phyloP scores from a whole-genome alignment of 2,113 vertebrate species.

The Myodes glareolus region DNA sequence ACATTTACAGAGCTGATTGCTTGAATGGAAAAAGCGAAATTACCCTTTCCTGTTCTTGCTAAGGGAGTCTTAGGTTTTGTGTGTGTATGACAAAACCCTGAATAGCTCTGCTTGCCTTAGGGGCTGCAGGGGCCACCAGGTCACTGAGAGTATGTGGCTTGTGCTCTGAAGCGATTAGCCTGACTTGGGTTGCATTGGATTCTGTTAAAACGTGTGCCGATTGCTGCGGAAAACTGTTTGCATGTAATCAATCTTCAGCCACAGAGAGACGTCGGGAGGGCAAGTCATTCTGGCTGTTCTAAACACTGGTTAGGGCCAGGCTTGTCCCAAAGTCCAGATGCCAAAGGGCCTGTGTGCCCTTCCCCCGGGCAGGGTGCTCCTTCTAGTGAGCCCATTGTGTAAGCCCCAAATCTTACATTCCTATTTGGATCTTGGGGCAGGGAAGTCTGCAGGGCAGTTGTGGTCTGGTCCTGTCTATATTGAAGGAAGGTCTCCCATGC shows the following conservation, averaged over 20 bases:
- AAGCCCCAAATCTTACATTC: neutral
- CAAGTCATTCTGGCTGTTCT: neutral
- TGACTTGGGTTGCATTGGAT: slow-evolving; percentile 62
- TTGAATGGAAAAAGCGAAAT: neutral
- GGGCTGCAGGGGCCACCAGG: neutral
- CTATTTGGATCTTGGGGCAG: neutral
- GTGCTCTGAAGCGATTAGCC: slow-evolving; percentile 74
- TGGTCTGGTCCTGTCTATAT: neutral
- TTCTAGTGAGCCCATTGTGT: neutral
- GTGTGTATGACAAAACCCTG: neutral
- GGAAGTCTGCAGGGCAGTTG: neutral
- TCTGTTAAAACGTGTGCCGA: slow-evolving; percentile 67
- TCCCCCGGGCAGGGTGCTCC: neutral
- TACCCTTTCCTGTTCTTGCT: neutral
- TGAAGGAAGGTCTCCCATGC: neutral
- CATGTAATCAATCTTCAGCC: slow-evolving; percentile 77
- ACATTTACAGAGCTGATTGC: neutral
- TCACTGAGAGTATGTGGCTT: slow-evolving; percentile 43
- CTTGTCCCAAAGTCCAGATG: neutral
- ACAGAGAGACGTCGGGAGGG: neutral
- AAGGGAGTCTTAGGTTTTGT: neutral
- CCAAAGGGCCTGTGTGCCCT: neutral
- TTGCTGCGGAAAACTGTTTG: slow-evolving; percentile 74
- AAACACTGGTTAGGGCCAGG: neutral
- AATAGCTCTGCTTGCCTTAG: neutral